A percentile compares a stretch with the other conserved stretches of the same genome.
phyloP scores from a whole-genome alignment of 53 echinoderm and acorn worm species.

The Zoroaster sp. region DNA sequence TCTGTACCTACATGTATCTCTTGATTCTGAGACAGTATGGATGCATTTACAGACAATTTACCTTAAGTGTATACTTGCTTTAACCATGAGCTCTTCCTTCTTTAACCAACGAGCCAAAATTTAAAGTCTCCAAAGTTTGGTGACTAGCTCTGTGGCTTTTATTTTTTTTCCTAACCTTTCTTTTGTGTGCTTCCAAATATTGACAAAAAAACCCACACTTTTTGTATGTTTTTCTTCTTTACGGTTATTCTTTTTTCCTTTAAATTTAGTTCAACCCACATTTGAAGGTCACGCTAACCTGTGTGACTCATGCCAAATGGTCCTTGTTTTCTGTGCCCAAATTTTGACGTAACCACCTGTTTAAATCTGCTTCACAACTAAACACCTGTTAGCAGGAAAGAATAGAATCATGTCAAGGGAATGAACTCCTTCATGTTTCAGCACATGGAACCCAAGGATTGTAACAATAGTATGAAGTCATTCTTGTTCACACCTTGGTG shows the following conservation, averaged over 20 bases:
- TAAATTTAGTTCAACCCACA: too few relatives aligned
- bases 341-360: background rate
- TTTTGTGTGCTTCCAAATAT: background rate
- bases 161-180: background rate
- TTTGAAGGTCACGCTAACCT: background rate
- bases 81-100: too few relatives aligned
- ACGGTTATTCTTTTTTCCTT: background rate
- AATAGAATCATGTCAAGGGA: background rate
- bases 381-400: background rate
- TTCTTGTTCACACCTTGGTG: background rate
- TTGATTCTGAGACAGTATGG: too few relatives aligned
- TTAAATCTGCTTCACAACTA: background rate
- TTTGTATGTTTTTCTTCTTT: background rate
- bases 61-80: too few relatives aligned
- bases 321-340: background rate
- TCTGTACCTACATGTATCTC: too few relatives aligned
- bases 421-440: background rate
- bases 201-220: background rate
- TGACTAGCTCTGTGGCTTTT: background rate
- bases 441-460: background rate
- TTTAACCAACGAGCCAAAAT: too few relatives aligned
- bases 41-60: too few relatives aligned
- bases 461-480: background rate
- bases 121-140: too few relatives aligned
- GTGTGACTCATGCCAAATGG: background rate